These are phyloP conservation scores for Vultur gryphus DNA, from an alignment of 2,797 vertebrate genomes.

Conservation along the genomic window DNA sequence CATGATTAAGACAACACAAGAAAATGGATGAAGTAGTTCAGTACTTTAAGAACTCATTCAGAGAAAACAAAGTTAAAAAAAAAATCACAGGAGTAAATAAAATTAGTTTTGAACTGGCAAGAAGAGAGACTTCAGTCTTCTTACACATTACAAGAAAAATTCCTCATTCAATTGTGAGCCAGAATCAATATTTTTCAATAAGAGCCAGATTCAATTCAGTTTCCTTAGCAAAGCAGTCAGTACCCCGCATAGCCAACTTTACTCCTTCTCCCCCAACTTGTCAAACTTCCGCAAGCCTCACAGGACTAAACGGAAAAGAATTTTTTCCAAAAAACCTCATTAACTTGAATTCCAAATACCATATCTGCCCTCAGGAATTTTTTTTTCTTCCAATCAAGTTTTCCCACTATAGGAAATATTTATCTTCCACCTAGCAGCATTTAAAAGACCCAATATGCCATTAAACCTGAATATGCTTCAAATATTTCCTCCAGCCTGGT, in stretches of 20 bases:
- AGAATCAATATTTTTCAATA: constrained; percentile 69
- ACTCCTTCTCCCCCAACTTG: neutral
- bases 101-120: constrained; percentile 51
- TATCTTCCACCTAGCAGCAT: constrained; percentile 33
- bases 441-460: constrained; percentile 29
- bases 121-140: constrained; percentile 51
- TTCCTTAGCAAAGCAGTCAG: constrained; percentile 48
- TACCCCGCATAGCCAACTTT: constrained; percentile 7
- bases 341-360: constrained; percentile 43
- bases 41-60: constrained; percentile 39
- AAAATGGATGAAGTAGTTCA: constrained; percentile 41
- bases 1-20: constrained; percentile 18
- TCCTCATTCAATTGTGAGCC: constrained; percentile 62
- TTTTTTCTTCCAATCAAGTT: constrained; percentile 35
- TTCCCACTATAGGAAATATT: constrained; percentile 42
- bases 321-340: constrained; percentile 8
- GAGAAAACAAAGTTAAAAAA: constrained; percentile 55
- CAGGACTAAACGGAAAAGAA: constrained; percentile 19
- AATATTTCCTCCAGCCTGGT: neutral
- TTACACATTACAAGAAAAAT: constrained; percentile 58
- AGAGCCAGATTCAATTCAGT: constrained; percentile 59
- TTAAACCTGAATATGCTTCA: constrained; percentile 16
- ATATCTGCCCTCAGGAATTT: constrained; percentile 35
- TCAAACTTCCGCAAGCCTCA: constrained; percentile 37
- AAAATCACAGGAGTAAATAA: constrained; percentile 48